Evolutionary conservation across 2,797 vertebrate genomes (phyloP).

Genomic region (Taeniopygia guttata): DNA sequence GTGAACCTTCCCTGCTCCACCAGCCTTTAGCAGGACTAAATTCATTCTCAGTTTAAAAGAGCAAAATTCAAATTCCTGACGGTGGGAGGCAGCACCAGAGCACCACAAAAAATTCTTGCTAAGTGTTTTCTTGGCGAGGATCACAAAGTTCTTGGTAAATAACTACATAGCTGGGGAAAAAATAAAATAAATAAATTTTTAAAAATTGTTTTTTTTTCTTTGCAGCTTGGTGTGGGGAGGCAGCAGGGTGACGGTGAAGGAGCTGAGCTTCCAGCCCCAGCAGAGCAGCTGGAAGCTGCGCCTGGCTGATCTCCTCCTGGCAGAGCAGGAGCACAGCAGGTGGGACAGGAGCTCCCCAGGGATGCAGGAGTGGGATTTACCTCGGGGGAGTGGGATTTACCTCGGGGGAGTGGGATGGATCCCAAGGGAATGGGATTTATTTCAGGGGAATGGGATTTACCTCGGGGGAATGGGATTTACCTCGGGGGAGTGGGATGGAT

Average conservation of each 20-base stretch:
- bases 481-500: too few relatives aligned
- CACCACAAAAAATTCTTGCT: background rate
- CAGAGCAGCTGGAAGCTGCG: slow-evolving; percentile 35
- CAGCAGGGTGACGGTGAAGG: slow-evolving; percentile 84
- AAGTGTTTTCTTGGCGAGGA: too few relatives aligned
- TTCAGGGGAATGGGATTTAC: too few relatives aligned
- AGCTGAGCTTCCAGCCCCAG: slow-evolving; percentile 62
- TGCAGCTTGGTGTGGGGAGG: slow-evolving; percentile 82
- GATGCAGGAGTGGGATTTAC: too few relatives aligned
- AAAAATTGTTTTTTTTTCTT: too few relatives aligned
- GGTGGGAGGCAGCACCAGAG: background rate
- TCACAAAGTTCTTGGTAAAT: background rate
- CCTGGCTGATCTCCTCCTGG: slow-evolving; percentile 78
- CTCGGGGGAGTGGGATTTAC: too few relatives aligned
- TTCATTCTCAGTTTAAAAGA: background rate
- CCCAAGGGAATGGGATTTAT: too few relatives aligned
- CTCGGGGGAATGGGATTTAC: too few relatives aligned
- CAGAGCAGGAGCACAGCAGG: slow-evolving; percentile 83
- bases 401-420: too few relatives aligned
- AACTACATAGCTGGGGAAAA: accelerated
- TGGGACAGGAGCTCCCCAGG: slow-evolving; percentile 22
- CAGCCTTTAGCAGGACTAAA: background rate
- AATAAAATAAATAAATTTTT: too few relatives aligned
- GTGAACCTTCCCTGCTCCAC: background rate
- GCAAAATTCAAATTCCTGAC: background rate